phyloP scores from a whole-genome alignment of 2,888 invertebrate genomes.

The Hecatera dysodea region DNA sequence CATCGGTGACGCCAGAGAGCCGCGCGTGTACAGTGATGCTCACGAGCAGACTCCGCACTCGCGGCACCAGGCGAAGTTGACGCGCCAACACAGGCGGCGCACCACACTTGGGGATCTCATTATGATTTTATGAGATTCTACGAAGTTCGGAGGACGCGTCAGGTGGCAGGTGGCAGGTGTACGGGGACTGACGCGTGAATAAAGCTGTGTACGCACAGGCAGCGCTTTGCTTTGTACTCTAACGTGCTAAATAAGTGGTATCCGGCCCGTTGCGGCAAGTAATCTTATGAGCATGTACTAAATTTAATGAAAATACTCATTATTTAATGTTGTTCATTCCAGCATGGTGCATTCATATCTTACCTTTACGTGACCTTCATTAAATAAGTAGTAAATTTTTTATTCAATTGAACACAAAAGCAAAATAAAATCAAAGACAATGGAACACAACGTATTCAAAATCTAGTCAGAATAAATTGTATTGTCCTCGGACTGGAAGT shows the following conservation, averaged over 20 bases:
- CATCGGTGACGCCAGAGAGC: no score
- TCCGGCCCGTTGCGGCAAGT: background rate
- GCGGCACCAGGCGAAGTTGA: background rate
- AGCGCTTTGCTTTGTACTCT: background rate
- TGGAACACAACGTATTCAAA: background rate
- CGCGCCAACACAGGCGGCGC: background rate
- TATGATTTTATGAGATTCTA: conserved; percentile 6
- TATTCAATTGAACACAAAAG: background rate
- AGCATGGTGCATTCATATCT: no score
- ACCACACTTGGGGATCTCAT: background rate
- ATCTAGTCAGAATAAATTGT: background rate
- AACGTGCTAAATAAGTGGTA: background rate
- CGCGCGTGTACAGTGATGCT: background rate
- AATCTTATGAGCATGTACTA: no score
- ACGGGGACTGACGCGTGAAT: background rate
- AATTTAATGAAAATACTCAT: no score
- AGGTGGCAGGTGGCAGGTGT: background rate
- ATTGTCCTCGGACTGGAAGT: background rate
- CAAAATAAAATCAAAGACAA: background rate
- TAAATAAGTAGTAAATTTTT: no score
- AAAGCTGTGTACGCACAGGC: background rate
- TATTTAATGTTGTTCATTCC: no score
- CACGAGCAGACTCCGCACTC: background rate
- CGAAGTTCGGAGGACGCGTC: conserved; percentile 1
- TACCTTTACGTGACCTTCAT: background rate